Evolutionary conservation across 2,888 invertebrate genomes (phyloP).

Genomic region (Odontocolon sp.): DNA sequence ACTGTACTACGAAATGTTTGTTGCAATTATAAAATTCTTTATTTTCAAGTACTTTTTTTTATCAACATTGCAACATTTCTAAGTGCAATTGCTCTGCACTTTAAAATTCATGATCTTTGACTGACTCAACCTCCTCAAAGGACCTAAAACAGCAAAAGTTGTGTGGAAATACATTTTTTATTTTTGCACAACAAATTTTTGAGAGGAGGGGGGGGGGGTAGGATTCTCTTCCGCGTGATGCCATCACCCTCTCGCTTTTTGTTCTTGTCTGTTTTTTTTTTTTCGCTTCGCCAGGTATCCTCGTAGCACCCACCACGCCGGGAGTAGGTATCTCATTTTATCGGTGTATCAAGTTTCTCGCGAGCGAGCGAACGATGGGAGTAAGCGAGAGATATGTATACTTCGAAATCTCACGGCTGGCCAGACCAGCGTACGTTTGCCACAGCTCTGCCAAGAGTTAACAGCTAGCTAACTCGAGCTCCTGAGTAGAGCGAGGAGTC

Average conservation of each 20-base stretch:
- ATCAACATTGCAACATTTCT: no score
- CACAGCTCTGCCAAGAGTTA: constrained; percentile 2
- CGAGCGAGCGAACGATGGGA: constrained; percentile 40
- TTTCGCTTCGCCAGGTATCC: constrained; percentile 34
- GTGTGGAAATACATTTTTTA: neutral
- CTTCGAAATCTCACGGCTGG: constrained; percentile 50
- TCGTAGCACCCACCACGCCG: constrained; percentile 28
- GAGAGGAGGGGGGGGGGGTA: no score
- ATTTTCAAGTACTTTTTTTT: neutral
- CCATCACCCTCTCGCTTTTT: constrained; percentile 18
- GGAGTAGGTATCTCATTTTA: constrained; percentile 62
- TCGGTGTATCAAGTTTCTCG: constrained; percentile 67
- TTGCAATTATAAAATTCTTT: no score
- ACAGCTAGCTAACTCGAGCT: constrained; percentile 39
- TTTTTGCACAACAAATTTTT: neutral
- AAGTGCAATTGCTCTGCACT: no score
- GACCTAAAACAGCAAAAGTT: no score
- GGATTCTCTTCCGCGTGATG: neutral
- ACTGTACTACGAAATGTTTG: no score
- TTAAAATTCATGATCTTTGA: no score
- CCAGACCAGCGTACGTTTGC: no score
- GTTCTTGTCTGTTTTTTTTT: constrained; percentile 21
- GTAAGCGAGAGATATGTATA: constrained; percentile 30
- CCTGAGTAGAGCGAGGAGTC: constrained; percentile 45
- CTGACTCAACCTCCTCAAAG: no score